A percentile compares a stretch with the other conserved stretches of the same genome.
Conservation (phyloP, 2,888 invertebrate species). For the Drosophila diplacantha region DNA sequence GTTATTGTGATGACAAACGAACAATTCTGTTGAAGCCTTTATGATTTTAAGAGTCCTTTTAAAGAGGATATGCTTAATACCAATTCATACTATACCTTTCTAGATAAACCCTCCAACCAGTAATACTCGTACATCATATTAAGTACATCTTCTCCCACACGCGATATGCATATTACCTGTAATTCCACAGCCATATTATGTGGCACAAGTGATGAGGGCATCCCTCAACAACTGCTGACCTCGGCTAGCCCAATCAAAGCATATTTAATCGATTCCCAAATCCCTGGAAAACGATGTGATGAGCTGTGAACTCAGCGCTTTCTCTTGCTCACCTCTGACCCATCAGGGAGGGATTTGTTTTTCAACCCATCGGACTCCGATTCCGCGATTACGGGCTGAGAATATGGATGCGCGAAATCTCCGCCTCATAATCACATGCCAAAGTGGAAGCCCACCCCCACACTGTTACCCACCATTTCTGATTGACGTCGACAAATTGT, state of each 20-base stretch:
- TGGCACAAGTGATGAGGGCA: slow-evolving; percentile 16
- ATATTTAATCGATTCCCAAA: slow-evolving; percentile 23
- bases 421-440: slow-evolving; percentile 23
- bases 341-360: slow-evolving; percentile 31
- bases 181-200: slow-evolving; percentile 13
- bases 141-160: neutral
- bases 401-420: slow-evolving; percentile 24
- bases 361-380: slow-evolving; percentile 17
- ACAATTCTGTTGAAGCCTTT: no score
- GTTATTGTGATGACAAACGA: neutral
- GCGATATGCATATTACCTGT: neutral
- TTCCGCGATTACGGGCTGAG: slow-evolving; percentile 14
- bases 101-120: neutral
- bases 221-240: slow-evolving; percentile 24
- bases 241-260: slow-evolving; percentile 17
- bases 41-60: no score
- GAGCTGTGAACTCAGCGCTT: slow-evolving; percentile 44
- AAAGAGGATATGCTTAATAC: no score
- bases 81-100: neutral
- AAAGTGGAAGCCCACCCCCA: neutral
- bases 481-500: slow-evolving; percentile 41
- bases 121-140: neutral
- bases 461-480: neutral
- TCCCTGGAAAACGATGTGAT: slow-evolving; percentile 44
- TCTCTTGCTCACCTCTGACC: slow-evolving; percentile 47